Evolutionary conservation across 2,888 invertebrate species (phyloP), one percentile per base, ranked within the genome.

Genomic region (Dryomyza anilis): DNA sequence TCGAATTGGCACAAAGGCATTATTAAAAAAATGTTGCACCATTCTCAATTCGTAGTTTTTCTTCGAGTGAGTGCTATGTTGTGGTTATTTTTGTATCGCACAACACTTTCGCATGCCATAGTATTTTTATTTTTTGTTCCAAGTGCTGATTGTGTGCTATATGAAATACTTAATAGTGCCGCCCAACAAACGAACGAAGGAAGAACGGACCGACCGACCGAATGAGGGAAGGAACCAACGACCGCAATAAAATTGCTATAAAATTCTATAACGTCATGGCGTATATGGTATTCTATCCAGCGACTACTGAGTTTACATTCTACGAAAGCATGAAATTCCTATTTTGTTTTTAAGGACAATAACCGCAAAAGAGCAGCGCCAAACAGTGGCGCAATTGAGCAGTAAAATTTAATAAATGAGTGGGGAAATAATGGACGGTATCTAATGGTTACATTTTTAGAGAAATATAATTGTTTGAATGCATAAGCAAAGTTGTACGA

Each of bases 211-310:
- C 50, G n/a, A 10, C 25, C 50, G 50, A n/a, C 39, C 39, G 14
- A 39, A 12, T 3, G 39, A n/a, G n/a, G n/a, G n/a, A n/a, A n/a
- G n/a, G n/a, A n/a, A n/a, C n/a, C 43, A 43, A 36, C 53, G 46
- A 52, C 52, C 61, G 61, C 61, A 53, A 61, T 61, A 61, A 61
- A 61, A 61, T 29, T 53, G 36, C 52, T 27, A 53, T 52, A 61
- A 53, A 61, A 53, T 53, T 36, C 39, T 39, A 48, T 30, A 60
- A 39, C 60, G 50, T 50, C 60, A 48, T 60, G 30, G 33, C 33
- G 21, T 33, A 21, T 23, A 36, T n/a, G 56, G 21, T 19, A 56
- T 56, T 12, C 23, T 48, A 21, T 16, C 56, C 23, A 7, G 2
- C 52, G 25, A 14, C 27, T 25, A 36, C 25, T 30, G 46, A 30